Base-by-base conservation (phyloP, 30 jellyfish, hydroid and myxozoan species). In the Cassiopea andromeda region DNA sequence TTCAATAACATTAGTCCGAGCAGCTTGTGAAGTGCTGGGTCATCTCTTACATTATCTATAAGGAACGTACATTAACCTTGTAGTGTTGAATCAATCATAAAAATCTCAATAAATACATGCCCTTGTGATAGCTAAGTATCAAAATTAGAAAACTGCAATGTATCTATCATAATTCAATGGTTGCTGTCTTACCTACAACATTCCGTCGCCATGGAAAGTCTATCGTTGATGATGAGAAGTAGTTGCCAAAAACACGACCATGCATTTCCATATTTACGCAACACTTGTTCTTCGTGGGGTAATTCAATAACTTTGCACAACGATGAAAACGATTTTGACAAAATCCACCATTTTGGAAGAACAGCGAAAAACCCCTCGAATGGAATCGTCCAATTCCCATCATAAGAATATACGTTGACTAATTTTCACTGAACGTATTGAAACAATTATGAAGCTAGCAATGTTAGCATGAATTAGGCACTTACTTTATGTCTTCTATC, bases 1-100 rank as follows among this genome's bases (percentile, higher is more conserved):
- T 78, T 75, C 59, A 86, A 17, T 84, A 86, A 12, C 18, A 64
- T 73, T 68, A 86, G 46, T 5, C 93, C 93, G 66, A 75, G 27
- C 18, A 86, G 75, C 44, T 76, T 86, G 48, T 86, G 93, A 49
- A 73, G 93, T 17, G 76, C 1, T 13, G 93, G 89, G 48, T 86
- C 93, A 13, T 86, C 93, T 46, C 66, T 86, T 86, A 77, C 2
- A 44, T 45, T 18, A 64, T 69, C 93, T 86, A 64, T 1, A 75
- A 60, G 18, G 1, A 8, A 19, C 6, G 7, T 2, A 14, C 5
- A 50, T 5, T 2, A 50, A 50, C 64, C 9, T 5, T 5, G 8
- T 50, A 50, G 64, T n/a, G n/a, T n/a, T n/a, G n/a, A n/a, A n/a
- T n/a, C n/a, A n/a, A n/a, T n/a, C n/a, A n/a, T n/a, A n/a, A n/a